These are phyloP conservation scores for Apogon hyalosoma DNA, from an alignment of 2,797 vertebrate genomes.

Conservation along the genomic window DNA sequence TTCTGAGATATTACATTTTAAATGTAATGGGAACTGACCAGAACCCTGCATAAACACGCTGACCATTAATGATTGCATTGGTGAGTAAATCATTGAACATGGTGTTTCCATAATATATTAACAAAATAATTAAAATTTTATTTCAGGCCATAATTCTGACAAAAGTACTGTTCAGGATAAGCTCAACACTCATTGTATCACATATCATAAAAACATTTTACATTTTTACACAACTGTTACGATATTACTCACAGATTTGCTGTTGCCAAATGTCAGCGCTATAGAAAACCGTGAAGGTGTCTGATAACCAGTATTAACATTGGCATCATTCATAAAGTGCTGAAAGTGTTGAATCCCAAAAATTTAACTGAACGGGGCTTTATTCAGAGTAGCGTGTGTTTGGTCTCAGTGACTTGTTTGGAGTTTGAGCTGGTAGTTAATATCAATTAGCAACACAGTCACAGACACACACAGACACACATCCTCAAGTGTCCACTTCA, in stretches of 20 bases:
- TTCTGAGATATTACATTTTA: too few species aligned
- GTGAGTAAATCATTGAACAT: too few species aligned
- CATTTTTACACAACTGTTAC: conserved; percentile 4
- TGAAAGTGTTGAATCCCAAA: neutral
- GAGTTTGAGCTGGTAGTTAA: neutral
- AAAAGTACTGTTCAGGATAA: too few species aligned
- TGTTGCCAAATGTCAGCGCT: conserved; percentile 30
- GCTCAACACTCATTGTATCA: too few species aligned
- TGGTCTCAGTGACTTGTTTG: too few species aligned
- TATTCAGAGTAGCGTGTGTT: neutral
- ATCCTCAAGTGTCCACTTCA: neutral
- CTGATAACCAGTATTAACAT: conserved; percentile 26
- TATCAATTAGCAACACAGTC: neutral
- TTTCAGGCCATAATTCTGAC: too few species aligned
- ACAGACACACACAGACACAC: neutral
- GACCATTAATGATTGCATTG: too few species aligned
- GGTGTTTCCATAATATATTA: too few species aligned
- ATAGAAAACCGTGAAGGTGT: conserved; percentile 32
- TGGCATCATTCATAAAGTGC: conserved; percentile 4
- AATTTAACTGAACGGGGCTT: conserved; percentile 2
- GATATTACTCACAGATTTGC: conserved; percentile 26
- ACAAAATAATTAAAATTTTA: too few species aligned
- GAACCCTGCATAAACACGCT: too few species aligned
- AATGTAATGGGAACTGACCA: too few species aligned
- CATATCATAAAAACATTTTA: too few species aligned